Evolutionary conservation across 2,888 invertebrate species (phyloP).

Genomic region (Sphecodes monilicornis): DNA sequence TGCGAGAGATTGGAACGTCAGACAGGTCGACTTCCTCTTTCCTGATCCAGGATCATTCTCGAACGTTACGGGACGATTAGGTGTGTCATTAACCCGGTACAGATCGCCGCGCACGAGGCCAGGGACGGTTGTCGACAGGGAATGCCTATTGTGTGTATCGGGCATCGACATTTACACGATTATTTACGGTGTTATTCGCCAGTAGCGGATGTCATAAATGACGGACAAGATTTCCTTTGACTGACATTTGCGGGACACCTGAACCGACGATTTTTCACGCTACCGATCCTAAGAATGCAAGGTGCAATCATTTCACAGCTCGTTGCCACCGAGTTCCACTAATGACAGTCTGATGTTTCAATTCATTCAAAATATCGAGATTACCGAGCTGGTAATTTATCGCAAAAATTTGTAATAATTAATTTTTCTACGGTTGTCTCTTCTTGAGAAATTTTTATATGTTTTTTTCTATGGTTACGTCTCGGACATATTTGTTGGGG

Average conservation of each 20-base stretch:
- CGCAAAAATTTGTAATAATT: background rate
- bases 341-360: background rate
- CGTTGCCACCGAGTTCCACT: background rate
- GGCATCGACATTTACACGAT: constrained; percentile 48
- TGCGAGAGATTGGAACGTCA: background rate
- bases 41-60: constrained; percentile 49
- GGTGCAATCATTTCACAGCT: background rate
- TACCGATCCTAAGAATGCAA: background rate
- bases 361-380: background rate
- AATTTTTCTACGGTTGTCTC: background rate
- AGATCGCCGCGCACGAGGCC: constrained; percentile 46
- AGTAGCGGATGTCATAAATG: constrained; percentile 49
- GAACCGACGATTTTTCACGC: constrained; percentile 1
- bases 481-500: background rate
- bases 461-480: background rate
- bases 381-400: too few species aligned
- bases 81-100: constrained; percentile 54
- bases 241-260: constrained; percentile 20
- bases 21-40: constrained; percentile 10
- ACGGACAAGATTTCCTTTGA: constrained; percentile 14
- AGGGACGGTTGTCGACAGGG: constrained; percentile 61
- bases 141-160: constrained; percentile 53
- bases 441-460: too few species aligned
- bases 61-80: constrained; percentile 47
- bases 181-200: constrained; percentile 49